These are phyloP conservation scores for Gobio gobio DNA, from an alignment of 2,113 vertebrate genomes.

Conservation along the genomic window DNA sequence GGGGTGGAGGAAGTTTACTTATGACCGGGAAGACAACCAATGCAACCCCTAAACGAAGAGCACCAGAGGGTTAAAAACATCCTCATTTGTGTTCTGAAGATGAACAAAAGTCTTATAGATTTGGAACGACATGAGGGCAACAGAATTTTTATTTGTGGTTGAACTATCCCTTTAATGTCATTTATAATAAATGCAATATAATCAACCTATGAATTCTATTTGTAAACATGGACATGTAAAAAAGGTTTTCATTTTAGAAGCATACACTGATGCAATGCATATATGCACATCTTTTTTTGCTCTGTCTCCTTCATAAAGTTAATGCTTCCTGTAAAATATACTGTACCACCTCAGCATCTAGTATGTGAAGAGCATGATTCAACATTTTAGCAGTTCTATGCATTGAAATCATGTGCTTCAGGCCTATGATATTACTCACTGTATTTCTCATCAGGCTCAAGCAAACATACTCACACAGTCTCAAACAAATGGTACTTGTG, in stretches of 20 bases:
- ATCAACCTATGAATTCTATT: neutral
- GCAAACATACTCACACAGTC: neutral
- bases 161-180: too few species aligned
- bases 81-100: too few species aligned
- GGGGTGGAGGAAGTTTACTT: too few species aligned
- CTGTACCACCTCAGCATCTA: neutral
- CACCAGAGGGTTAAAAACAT: too few species aligned
- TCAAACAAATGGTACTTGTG: constrained; percentile 17
- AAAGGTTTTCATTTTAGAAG: neutral
- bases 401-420: neutral
- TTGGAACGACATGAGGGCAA: too few species aligned
- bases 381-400: neutral
- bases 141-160: too few species aligned
- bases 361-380: constrained; percentile 11
- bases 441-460: constrained; percentile 28
- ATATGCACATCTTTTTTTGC: neutral
- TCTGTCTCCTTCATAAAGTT: neutral
- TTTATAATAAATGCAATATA: too few species aligned
- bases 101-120: too few species aligned
- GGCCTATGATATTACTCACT: constrained; percentile 10
- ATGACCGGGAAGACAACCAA: too few species aligned
- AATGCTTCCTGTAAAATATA: neutral
- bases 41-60: too few species aligned
- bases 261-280: neutral
- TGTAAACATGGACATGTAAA: neutral